A percentile compares a stretch with the other conserved stretches of the same genome.
Evolutionary conservation across 2,113 vertebrate genomes (phyloP).

Genomic region (Chloroceryle aenea): DNA sequence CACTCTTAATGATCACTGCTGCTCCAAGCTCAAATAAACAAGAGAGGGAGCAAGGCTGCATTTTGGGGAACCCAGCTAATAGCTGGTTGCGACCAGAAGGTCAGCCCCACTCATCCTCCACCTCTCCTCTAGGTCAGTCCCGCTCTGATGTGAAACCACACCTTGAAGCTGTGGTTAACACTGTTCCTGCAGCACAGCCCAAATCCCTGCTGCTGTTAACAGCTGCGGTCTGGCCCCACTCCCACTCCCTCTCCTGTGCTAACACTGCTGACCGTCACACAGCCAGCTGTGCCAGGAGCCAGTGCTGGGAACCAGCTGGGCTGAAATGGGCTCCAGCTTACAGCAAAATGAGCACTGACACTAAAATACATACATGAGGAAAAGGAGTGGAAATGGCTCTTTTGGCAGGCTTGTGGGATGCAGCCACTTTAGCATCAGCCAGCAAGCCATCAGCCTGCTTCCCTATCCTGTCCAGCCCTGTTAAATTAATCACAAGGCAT

Average conservation of each 20-base stretch:
- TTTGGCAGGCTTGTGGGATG: not conserved
- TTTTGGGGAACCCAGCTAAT: not conserved
- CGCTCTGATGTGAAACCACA: not conserved
- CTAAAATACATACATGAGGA: not conserved
- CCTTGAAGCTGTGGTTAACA: not conserved
- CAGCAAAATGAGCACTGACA: not conserved
- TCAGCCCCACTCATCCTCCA: not conserved
- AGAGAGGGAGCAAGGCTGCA: not conserved
- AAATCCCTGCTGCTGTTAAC: not conserved
- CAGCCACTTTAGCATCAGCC: not conserved
- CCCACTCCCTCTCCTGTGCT: not conserved
- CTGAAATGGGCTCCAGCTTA: not conserved
- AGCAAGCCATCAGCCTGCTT: not conserved
- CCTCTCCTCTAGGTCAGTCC: not conserved
- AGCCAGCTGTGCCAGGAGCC: not conserved
- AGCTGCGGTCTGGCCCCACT: not conserved
- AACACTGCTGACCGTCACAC: fast-evolving
- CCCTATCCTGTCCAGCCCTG: not conserved
- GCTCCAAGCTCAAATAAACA: not conserved
- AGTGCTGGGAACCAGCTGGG: not conserved
- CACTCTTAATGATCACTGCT: not conserved
- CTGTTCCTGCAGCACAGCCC: not conserved
- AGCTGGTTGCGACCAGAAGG: not conserved
- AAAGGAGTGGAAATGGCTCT: not conserved
- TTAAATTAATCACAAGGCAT: not conserved